Evolutionary conservation across 2,113 vertebrate species (phyloP).

Genomic region (Cygnus atratus): DNA sequence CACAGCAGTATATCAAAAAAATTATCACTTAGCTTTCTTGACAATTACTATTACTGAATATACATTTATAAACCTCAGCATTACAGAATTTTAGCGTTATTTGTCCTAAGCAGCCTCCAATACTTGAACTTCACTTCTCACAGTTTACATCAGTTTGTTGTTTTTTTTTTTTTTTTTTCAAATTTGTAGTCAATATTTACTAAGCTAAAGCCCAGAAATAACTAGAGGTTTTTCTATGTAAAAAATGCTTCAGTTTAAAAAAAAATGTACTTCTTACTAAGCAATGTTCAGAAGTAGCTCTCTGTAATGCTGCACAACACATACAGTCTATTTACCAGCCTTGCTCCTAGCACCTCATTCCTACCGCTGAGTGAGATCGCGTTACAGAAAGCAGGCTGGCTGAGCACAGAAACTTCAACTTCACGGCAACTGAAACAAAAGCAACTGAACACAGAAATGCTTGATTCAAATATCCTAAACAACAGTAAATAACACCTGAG

Average conservation of each 20-base stretch:
- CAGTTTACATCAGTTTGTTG: neutral
- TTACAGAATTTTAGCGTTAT: neutral
- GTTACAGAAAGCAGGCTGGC: neutral
- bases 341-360: neutral
- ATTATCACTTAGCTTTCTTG: neutral
- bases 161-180: neutral
- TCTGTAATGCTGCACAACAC: accelerated
- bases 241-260: neutral
- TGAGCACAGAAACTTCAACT: neutral
- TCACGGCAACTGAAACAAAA: neutral
- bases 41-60: neutral
- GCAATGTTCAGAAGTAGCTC: neutral
- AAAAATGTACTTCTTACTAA: neutral
- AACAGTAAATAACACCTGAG: neutral
- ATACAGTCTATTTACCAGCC: neutral
- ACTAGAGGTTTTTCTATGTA: neutral
- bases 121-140: neutral
- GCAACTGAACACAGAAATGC: neutral
- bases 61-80: neutral
- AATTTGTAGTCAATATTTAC: neutral
- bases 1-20: neutral
- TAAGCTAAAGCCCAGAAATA: neutral
- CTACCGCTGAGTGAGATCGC: neutral
- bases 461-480: neutral
- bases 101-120: neutral